Conservation (phyloP, 1,140 invertebrate genomes). For the Scylla paramamosain region DNA sequence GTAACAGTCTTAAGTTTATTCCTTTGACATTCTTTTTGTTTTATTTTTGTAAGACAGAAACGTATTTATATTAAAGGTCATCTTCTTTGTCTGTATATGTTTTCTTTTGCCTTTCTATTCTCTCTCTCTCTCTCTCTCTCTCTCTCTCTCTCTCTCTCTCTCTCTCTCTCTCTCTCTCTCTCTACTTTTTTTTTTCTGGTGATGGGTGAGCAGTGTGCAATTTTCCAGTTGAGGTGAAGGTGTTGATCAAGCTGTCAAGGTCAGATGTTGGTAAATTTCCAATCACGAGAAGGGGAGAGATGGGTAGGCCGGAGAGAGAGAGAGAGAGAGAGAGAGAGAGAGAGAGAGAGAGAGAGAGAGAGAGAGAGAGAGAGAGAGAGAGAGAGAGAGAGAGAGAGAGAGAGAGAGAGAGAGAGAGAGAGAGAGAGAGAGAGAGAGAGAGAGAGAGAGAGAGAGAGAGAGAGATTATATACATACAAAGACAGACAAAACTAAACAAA, state of each 20-base stretch:
- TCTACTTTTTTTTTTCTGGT: neutral
- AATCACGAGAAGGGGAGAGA: neutral
- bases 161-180: constrained; percentile 16
- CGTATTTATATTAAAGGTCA: too few relatives aligned
- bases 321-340: neutral
- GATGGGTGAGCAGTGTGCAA: neutral
- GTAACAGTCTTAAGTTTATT: too few relatives aligned
- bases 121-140: neutral
- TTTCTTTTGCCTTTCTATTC: too few relatives aligned
- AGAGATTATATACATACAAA: neutral
- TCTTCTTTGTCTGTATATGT: too few relatives aligned
- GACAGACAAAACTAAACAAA: neutral
- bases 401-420: constrained; percentile 3
- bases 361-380: constrained; percentile 18
- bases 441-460: neutral
- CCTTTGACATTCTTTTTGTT: too few relatives aligned
- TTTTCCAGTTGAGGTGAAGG: neutral
- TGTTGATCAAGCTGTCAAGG: constrained; percentile 10
- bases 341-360: neutral
- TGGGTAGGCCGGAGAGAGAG: neutral
- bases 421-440: constrained; percentile 1
- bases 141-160: too few relatives aligned
- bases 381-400: neutral
- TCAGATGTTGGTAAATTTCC: neutral
- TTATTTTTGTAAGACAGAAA: too few relatives aligned